Percentiles rank a stretch among this genome's conserved stretches.
These are phyloP conservation scores for Catostomus latipinnis DNA, from an alignment of 2,797 vertebrate genomes.

Conservation along the genomic window DNA sequence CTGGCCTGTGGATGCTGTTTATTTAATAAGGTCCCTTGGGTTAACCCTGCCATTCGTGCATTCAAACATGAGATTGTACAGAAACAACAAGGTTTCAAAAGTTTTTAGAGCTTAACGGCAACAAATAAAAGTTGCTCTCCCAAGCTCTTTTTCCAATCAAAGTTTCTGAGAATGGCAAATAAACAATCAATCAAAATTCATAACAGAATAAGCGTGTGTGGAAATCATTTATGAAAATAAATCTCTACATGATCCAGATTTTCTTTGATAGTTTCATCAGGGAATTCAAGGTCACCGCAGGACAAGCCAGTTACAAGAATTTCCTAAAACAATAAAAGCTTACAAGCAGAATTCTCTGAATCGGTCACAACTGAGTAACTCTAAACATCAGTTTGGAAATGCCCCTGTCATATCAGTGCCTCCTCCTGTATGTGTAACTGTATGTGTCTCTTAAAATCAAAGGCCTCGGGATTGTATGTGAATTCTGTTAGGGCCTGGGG, in stretches of 20 bases:
- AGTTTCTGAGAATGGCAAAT: conserved; percentile 14
- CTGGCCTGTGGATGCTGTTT: not conserved
- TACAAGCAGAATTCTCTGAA: not conserved
- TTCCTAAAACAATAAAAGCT: conserved; percentile 16
- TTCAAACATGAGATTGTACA: not conserved
- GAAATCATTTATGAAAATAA: not conserved
- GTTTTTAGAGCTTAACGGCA: not conserved
- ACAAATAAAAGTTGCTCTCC: not conserved
- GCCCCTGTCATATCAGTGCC: not conserved
- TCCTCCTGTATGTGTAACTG: not conserved
- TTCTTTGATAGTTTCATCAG: conserved; percentile 1
- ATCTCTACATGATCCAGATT: not conserved
- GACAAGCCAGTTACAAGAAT: not conserved
- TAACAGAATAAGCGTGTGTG: not conserved
- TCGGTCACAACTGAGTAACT: conserved; percentile 14
- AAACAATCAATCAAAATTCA: not conserved
- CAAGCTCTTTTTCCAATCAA: not conserved
- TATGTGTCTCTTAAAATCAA: conserved; percentile 22
- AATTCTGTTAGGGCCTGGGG: conserved; percentile 23
- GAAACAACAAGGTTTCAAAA: not conserved
- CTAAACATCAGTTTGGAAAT: not conserved
- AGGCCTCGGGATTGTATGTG: conserved; percentile 18
- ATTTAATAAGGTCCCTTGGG: conserved; percentile 9
- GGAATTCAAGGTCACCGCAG: not conserved
- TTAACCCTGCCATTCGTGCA: not conserved